Conservation (phyloP, 2,888 invertebrate species). For the Andrena haemorrhoa region DNA sequence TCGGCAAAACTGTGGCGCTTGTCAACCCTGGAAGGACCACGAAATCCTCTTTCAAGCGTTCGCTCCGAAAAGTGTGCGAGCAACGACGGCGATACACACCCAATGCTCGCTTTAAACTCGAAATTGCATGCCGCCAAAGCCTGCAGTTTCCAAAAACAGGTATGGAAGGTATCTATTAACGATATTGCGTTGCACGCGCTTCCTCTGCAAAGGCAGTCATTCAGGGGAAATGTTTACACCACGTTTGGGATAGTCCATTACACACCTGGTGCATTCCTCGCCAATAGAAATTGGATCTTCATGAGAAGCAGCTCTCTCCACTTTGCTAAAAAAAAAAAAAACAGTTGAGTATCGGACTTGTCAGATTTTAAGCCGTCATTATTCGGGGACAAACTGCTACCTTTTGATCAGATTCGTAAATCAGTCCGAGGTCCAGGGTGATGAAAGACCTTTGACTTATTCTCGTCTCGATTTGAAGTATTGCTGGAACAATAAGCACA, state of each 20-base stretch:
- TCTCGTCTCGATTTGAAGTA: constrained; percentile 10
- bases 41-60: constrained; percentile 10
- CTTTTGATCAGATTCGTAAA: constrained; percentile 38
- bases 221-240: not conserved
- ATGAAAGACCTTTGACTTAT: not conserved
- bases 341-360: not conserved
- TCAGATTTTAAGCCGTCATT: not conserved
- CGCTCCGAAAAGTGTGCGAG: not conserved
- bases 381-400: constrained; percentile 27
- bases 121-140: constrained; percentile 2
- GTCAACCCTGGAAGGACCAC: constrained; percentile 17
- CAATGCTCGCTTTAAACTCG: constrained; percentile 2
- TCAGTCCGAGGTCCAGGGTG: constrained; percentile 11
- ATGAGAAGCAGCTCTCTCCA: not conserved
- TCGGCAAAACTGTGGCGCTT: constrained; percentile 9
- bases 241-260: too few species aligned
- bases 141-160: not conserved
- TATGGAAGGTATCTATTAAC: not conserved
- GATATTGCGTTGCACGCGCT: not conserved
- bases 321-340: not conserved
- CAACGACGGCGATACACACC: not conserved
- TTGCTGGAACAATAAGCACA: constrained; percentile 50
- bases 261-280: too few species aligned
- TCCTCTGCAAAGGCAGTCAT: not conserved
- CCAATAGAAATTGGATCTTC: too few species aligned